Evolutionary conservation across 2,888 invertebrate species (phyloP).

Genomic region (Drosophila barbarae): DNA sequence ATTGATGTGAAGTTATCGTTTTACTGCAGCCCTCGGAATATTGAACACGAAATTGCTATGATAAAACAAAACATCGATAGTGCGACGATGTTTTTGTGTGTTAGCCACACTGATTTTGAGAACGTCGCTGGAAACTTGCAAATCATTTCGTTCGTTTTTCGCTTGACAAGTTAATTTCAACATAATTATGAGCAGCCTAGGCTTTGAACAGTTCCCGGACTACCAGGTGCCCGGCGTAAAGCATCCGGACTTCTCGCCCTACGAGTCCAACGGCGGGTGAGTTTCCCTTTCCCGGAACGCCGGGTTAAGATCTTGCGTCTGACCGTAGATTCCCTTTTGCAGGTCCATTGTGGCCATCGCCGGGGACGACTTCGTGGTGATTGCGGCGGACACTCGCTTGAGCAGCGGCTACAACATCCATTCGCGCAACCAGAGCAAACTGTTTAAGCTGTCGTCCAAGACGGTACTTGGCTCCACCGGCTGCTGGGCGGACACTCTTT

Average conservation of each 20-base stretch:
- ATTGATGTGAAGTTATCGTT: background rate
- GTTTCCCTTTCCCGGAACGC: conserved; percentile 22
- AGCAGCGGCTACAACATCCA: conserved; percentile 95
- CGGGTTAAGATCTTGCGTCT: background rate
- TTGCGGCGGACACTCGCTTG: conserved; percentile 96
- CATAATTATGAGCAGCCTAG: conserved; percentile 63
- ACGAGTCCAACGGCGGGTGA: conserved; percentile 90
- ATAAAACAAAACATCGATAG: background rate
- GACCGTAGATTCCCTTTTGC: conserved; percentile 56
- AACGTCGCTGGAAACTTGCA: conserved; percentile 65
- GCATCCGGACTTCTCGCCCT: conserved; percentile 83
- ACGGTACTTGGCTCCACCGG: conserved; percentile 97
- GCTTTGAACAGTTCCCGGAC: conserved; percentile 76
- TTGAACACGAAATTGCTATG: background rate
- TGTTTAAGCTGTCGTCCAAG: conserved; percentile 88
- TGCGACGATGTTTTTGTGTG: background rate
- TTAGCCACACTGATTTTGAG: conserved; percentile 37
- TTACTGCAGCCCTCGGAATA: background rate
- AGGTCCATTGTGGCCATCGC: conserved; percentile 97
- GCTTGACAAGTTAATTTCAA: conserved; percentile 21
- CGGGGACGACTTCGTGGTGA: conserved; percentile 95
- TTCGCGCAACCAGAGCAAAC: conserved; percentile 92
- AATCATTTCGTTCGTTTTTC: conserved; percentile 60
- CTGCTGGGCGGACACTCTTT: conserved; percentile 98
- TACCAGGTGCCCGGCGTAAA: conserved; percentile 79